Base-by-base conservation (phyloP, 1,140 invertebrate genomes). In the Drosophila orosa region DNA sequence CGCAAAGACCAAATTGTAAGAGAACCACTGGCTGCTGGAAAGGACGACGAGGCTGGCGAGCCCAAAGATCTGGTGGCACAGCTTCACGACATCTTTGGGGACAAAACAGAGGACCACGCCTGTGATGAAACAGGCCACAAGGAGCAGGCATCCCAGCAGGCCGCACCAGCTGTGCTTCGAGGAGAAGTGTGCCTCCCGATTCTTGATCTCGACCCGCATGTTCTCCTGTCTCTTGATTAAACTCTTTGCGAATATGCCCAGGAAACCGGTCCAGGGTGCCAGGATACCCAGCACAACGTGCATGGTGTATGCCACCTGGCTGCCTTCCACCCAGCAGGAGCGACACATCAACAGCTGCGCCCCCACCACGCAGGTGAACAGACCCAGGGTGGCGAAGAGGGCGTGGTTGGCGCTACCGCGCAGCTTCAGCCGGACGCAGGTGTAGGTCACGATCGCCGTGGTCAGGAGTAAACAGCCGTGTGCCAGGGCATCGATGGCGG, bases 91-190 rank as follows among this genome's bases (percentile, higher is more conserved):
- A 7, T 25, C 3, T 22, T 25, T 24, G 0, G 1, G 44, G 7
- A 17, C 1, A 8, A 12, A 10, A 1, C 44, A 5, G 10, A 67
- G 25, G 0, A 7, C 10, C 0, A 85, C 0, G 0, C 81, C 82
- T 2, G 33, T 69, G 6, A 19, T 0, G 9, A 37, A 3, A 3
- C 31, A 19, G 0, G 1, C 7, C 0, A n/a, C 0, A 0, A 79
- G 4, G 9, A 83, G 15, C 2, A 71, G 0, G 5, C 31, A 42
- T 0, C 56, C 71, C 10, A 17, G 0, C 1, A 75, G 29, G 0
- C 80, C 80, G 12, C 55, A 62, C 1, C 40, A 3, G 6, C 63
- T 45, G 22, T 83, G 80, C 25, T 75, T 79, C n/a, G 55, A 65
- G 13, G 3, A 6, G 0, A 58, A 40, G 31, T 81, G 60, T 1